These are phyloP conservation scores for Drosophila mayaguana DNA, from an alignment of 2,888 invertebrate species.

Conservation along the genomic window DNA sequence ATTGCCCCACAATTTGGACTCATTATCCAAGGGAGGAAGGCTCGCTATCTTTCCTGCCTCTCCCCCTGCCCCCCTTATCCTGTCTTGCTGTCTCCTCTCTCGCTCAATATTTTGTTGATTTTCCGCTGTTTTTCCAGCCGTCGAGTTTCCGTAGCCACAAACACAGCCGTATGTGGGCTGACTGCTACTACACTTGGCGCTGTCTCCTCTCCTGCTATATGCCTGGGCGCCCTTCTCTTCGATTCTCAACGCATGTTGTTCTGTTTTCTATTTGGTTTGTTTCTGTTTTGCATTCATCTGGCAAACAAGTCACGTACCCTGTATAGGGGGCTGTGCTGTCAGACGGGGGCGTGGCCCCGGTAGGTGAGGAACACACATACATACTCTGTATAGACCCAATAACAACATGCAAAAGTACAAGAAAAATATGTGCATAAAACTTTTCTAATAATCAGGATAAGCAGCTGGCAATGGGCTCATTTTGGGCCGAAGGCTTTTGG, in stretches of 20 bases:
- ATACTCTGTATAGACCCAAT: conserved; percentile 5
- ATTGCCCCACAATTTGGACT: conserved; percentile 61
- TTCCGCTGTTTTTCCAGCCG: conserved; percentile 76
- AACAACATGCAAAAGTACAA: conserved; percentile 40
- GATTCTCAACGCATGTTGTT: conserved; percentile 37
- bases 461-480: conserved; percentile 63
- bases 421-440: conserved; percentile 80
- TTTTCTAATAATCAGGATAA: conserved; percentile 79
- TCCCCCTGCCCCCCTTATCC: not conserved
- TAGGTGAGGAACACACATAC: conserved; percentile 41
- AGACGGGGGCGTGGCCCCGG: conserved; percentile 29
- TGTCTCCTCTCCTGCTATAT: not conserved
- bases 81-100: not conserved
- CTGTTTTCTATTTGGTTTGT: conserved; percentile 36
- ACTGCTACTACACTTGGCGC: not conserved
- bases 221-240: conserved; percentile 11
- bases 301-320: conserved; percentile 57
- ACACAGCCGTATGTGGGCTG: conserved; percentile 20
- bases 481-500: conserved; percentile 7
- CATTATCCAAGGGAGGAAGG: conserved; percentile 54
- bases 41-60: not conserved
- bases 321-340: conserved; percentile 15
- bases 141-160: conserved; percentile 33
- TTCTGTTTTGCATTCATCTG: conserved; percentile 74
- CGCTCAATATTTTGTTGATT: conserved; percentile 59